phyloP scores from a whole-genome alignment of 2,113 vertebrate species.

The Thalassarche chlororhynchos region DNA sequence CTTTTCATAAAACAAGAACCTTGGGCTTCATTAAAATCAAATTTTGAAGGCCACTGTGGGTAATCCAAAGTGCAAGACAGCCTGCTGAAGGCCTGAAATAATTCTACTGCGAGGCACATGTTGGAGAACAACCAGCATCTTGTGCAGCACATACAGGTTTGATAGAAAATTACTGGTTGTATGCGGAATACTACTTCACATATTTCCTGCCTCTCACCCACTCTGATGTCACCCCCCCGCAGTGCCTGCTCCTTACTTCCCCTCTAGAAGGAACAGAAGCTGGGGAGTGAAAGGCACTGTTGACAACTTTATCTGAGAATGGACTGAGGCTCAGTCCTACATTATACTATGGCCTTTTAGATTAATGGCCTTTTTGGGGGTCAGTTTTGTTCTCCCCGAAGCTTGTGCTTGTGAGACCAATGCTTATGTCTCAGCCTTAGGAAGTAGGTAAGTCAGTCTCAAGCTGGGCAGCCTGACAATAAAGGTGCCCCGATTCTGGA shows the following conservation, averaged over 20 bases:
- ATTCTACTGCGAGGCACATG: background rate
- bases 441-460: background rate
- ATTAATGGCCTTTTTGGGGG: background rate
- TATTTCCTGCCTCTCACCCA: background rate
- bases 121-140: background rate
- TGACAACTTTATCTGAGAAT: background rate
- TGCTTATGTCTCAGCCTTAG: no score
- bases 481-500: background rate
- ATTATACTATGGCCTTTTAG: background rate
- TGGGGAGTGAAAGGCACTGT: background rate
- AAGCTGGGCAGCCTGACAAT: background rate
- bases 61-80: background rate
- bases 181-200: background rate
- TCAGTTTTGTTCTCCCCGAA: background rate
- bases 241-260: background rate
- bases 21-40: background rate
- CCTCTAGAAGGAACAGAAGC: background rate
- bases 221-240: background rate
- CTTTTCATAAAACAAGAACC: background rate
- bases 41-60: background rate
- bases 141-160: background rate
- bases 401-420: background rate
- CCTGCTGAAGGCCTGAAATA: background rate
- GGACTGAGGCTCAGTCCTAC: background rate
- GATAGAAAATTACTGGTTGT: background rate